A percentile compares a stretch with the other conserved stretches of the same genome.
These are phyloP conservation scores for Polypterus bichir DNA, from an alignment of 2,113 vertebrate genomes.

Conservation along the genomic window DNA sequence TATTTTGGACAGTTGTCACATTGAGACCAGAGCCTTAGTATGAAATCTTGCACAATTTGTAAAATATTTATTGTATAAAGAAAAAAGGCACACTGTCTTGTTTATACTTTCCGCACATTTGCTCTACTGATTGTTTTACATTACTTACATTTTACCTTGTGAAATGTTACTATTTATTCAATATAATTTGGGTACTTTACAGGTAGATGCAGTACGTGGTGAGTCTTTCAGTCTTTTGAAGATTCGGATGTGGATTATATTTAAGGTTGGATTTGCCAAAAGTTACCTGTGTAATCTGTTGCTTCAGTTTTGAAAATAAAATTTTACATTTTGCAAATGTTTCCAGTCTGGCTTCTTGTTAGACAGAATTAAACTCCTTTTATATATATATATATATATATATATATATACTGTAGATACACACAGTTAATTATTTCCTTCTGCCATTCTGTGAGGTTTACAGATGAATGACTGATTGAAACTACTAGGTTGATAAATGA, in stretches of 20 bases:
- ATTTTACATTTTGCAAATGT: constrained; percentile 88
- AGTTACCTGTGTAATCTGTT: constrained; percentile 98
- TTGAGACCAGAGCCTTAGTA: constrained; percentile 97
- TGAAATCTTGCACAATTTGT: constrained; percentile 97
- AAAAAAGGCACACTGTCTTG: constrained; percentile 84
- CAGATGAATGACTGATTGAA: constrained; percentile 46
- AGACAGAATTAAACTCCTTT: constrained; percentile 47
- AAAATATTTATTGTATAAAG: constrained; percentile 76
- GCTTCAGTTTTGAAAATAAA: constrained; percentile 95
- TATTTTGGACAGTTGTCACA: constrained; percentile 77
- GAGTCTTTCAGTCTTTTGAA: constrained; percentile 92
- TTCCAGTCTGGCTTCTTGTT: constrained; percentile 50
- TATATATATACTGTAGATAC: background rate
- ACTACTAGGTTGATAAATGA: constrained; percentile 45
- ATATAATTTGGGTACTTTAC: constrained; percentile 97
- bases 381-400: constrained; percentile 36
- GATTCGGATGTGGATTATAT: constrained; percentile 93
- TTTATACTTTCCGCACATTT: constrained; percentile 97
- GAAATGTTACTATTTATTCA: constrained; percentile 84
- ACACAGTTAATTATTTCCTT: constrained; percentile 1
- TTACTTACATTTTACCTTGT: constrained; percentile 93
- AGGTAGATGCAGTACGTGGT: constrained; percentile 88
- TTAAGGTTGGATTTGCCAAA: constrained; percentile 99
- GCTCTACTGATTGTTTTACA: constrained; percentile 91
- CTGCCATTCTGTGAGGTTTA: constrained; percentile 28